Evolutionary conservation across 1,140 invertebrate species (phyloP).

Genomic region (Papilio aristodemus): DNA sequence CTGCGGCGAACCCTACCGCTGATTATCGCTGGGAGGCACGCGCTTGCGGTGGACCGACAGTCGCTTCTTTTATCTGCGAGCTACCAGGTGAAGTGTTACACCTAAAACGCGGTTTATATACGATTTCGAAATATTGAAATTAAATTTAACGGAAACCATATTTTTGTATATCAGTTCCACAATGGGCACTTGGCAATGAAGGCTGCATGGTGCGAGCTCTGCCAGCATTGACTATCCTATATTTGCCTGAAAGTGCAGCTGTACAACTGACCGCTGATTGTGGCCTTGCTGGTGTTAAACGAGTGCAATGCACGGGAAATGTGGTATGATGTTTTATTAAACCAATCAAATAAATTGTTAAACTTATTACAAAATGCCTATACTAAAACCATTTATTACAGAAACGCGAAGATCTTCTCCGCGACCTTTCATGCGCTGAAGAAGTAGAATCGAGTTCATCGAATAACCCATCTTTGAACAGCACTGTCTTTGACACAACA

Average conservation of each 20-base stretch:
- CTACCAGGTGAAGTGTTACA: slow-evolving; percentile 83
- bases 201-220: slow-evolving; percentile 85
- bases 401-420: slow-evolving; percentile 75
- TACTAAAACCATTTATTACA: slow-evolving; percentile 40
- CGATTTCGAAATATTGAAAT: neutral
- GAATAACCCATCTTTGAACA: slow-evolving; percentile 38
- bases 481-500: slow-evolving; percentile 38
- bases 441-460: slow-evolving; percentile 58
- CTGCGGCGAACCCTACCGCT: slow-evolving; percentile 84
- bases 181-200: slow-evolving; percentile 83
- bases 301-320: slow-evolving; percentile 85
- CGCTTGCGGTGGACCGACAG: slow-evolving; percentile 86
- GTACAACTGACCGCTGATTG: slow-evolving; percentile 93
- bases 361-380: neutral
- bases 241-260: slow-evolving; percentile 88
- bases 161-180: slow-evolving; percentile 80
- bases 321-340: slow-evolving; percentile 76
- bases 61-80: slow-evolving; percentile 88
- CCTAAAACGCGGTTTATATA: neutral
- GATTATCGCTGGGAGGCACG: slow-evolving; percentile 87
- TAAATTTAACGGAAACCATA: slow-evolving; percentile 4
- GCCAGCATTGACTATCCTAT: slow-evolving; percentile 85
- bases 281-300: slow-evolving; percentile 90
- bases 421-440: slow-evolving; percentile 69
- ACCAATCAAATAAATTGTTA: slow-evolving; percentile 16